phyloP scores from a whole-genome alignment of 2,888 invertebrate genomes.

The Podotricha telesiphe region DNA sequence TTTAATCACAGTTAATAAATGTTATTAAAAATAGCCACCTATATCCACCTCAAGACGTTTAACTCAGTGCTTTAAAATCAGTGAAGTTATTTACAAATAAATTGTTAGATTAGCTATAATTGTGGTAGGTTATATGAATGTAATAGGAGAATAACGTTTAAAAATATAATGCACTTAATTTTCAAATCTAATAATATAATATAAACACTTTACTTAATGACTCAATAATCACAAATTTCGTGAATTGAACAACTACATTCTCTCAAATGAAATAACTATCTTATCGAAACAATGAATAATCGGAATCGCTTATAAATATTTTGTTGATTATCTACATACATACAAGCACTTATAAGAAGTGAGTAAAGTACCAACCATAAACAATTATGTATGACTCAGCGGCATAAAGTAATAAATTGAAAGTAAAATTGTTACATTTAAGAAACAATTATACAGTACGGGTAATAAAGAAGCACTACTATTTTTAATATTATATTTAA shows the following conservation, averaged over 20 bases:
- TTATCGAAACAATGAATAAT: too few species aligned
- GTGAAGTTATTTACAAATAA: background rate
- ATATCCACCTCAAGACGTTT: background rate
- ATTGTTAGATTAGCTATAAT: background rate
- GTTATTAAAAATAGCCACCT: background rate
- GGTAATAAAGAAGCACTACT: too few species aligned
- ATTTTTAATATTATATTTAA: too few species aligned
- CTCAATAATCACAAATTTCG: too few species aligned
- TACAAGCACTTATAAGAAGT: background rate
- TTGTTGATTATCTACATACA: background rate
- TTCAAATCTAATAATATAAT: too few species aligned
- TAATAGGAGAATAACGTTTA: background rate
- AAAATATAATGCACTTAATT: background rate
- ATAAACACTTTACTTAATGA: too few species aligned
- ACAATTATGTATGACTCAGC: background rate
- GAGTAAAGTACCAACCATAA: conserved; percentile 14
- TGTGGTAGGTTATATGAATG: background rate
- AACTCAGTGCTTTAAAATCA: background rate
- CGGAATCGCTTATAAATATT: too few species aligned
- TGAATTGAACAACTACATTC: too few species aligned
- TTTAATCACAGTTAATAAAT: background rate
- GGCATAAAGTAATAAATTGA: too few species aligned
- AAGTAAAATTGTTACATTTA: too few species aligned
- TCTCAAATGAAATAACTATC: too few species aligned
- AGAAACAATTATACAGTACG: too few species aligned